A percentile compares a stretch with the other conserved stretches of the same genome.
Evolutionary conservation across 2,797 vertebrate species (phyloP).

Genomic region (Chelon labrosus): DNA sequence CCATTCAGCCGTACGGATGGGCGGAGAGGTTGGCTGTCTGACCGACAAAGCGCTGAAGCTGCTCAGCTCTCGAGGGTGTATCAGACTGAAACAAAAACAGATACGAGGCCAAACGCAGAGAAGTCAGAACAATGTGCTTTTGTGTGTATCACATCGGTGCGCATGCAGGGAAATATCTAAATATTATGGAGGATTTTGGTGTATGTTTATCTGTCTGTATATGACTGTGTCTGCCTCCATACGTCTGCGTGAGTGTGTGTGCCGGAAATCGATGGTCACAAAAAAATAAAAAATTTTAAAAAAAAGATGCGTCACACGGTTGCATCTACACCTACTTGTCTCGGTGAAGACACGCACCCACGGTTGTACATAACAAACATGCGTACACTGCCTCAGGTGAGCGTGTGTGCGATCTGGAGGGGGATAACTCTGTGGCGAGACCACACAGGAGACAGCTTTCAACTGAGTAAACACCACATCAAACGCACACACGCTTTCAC

Average conservation of each 20-base stretch:
- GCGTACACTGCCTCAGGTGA: slow-evolving; percentile 72
- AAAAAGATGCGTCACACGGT: slow-evolving; percentile 46
- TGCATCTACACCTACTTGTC: slow-evolving; percentile 55
- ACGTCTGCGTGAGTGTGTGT: slow-evolving; percentile 16
- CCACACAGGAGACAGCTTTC: slow-evolving; percentile 86
- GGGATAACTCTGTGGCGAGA: slow-evolving; percentile 78
- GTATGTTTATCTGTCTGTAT: slow-evolving; percentile 70
- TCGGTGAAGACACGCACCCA: slow-evolving; percentile 32
- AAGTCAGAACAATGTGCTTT: slow-evolving; percentile 61
- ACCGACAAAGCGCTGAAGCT: slow-evolving; percentile 14
- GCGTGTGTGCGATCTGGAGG: slow-evolving; percentile 73
- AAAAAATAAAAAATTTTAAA: slow-evolving; percentile 10
- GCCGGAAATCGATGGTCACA: slow-evolving; percentile 34
- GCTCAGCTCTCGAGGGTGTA: slow-evolving; percentile 79
- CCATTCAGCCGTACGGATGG: background rate
- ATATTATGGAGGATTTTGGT: slow-evolving; percentile 75
- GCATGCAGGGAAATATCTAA: slow-evolving; percentile 58
- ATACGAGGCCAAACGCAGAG: slow-evolving; percentile 45
- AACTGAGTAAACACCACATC: slow-evolving; percentile 88
- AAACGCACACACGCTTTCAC: slow-evolving; percentile 68
- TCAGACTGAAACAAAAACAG: slow-evolving; percentile 64
- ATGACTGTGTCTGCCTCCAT: slow-evolving; percentile 13
- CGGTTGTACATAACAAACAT: slow-evolving; percentile 45
- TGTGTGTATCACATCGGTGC: slow-evolving; percentile 48
- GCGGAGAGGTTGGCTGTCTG: slow-evolving; percentile 6